Evolutionary conservation across 2,888 invertebrate genomes (phyloP), one percentile per base, ranked within the genome.

Genomic region (Thecophora atra): DNA sequence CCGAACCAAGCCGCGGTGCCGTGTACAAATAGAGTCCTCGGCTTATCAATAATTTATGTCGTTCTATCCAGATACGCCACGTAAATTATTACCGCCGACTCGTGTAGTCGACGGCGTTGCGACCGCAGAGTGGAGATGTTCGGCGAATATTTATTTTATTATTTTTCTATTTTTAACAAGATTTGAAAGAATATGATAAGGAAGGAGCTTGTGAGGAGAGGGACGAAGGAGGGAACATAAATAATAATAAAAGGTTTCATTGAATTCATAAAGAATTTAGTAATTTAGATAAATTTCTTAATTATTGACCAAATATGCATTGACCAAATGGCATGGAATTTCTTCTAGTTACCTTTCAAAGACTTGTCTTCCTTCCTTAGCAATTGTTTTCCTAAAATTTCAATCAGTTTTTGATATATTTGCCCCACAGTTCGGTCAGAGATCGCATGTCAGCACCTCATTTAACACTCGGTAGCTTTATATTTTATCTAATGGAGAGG

Each of bases 21-120:
- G 5, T 67, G 42, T 28, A 67, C 67, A 72, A 72, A 72, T 65
- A 65, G 37, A 72, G 67, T 58, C 54, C 65, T 30, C 37, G 81
- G 80, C 74, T 81, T 82, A 83, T 81, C 83, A 84, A 83, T 83
- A 82, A 83, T 83, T 83, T 84, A 84, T 84, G 83, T 84, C 83
- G 81, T 80, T 83, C 82, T 83, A 83, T 80, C 81, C 79, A 78
- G 83, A 80, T 81, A 81, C 82, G 84, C 82, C 84, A 84, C 81
- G 83, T 83, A 83, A 84, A 83, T 83, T 83, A 82, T 81, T 80
- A 83, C 80, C 80, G 80, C 80, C 82, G 82, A 83, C 83, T 83
- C 81, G 81, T 80, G 82, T 44, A n/a, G 42, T n/a, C 19, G 17
- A 1, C 42, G 44, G 51, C 52, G 47, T 52, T 42, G 66, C 47